Base-by-base conservation (phyloP, 2,797 vertebrate genomes). In the Cetoscarus ocellatus region DNA sequence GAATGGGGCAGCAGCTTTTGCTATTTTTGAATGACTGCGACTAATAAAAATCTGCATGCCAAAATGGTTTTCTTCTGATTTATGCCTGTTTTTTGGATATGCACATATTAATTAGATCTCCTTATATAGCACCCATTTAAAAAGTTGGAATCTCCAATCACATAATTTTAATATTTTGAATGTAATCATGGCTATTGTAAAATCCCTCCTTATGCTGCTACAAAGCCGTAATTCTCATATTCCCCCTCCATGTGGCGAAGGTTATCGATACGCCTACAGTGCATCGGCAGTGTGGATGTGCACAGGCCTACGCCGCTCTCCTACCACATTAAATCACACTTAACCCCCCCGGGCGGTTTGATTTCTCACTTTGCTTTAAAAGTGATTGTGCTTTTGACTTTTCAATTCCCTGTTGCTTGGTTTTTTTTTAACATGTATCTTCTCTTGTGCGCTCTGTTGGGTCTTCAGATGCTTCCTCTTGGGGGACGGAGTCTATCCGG, bases 281-380 rank as follows among this genome's bases (percentile, higher is more conserved):
- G 61, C 71, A 13, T 19, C 52, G 14, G 61, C 70, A 58, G 77
- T 54, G 77, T 77, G 63, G 79, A 84, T 19, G 51, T 63, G 66
- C 60, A 55, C 70, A 69, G 82, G 83, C 89, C 82, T 80, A 60
- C 75, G 13, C 70, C 52, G 27, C 73, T 85, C 79, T 85, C 80
- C 80, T 36, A 61, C 69, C 13, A 67, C 61, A 84, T 77, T 83
- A 85, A 88, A 83, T 86, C 89, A 75, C 80, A 72, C 73, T 73
- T 77, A 82, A 83, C 78, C 83, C 82, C 76, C 78, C 6, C 64
- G 65, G 79, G 86, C 75, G 11, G 73, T 80, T 84, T 69, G 82
- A 74, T 84, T 77, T 77, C 75, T 83, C 62, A 62, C 80, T 64
- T 73, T 83, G 54, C 53, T 83, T 76, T 54, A 70, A 75, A 64